These are phyloP conservation scores for Sphenopsis melanotis DNA, from an alignment of 2,797 vertebrate genomes.

Conservation along the genomic window DNA sequence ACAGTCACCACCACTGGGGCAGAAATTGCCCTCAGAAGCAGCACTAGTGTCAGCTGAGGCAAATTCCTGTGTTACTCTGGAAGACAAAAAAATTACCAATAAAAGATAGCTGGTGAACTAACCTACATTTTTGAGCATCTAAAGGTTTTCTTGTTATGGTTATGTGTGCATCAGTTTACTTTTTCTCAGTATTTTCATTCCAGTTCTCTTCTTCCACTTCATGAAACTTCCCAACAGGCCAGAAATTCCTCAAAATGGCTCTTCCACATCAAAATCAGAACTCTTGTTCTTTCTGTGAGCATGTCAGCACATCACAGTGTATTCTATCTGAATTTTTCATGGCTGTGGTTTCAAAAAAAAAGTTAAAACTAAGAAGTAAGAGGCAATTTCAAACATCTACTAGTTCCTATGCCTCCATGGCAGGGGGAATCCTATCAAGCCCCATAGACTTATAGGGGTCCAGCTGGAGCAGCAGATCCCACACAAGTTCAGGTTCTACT, in stretches of 20 bases:
- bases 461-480: not conserved
- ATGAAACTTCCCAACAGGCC: not conserved
- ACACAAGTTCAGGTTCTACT: rapidly evolving
- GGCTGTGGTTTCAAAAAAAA: not conserved
- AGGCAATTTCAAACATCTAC: not conserved
- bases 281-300: not conserved
- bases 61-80: not conserved
- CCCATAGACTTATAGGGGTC: not conserved
- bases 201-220: not conserved
- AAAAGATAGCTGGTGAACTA: not conserved
- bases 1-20: rapidly evolving
- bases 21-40: not conserved
- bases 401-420: not conserved
- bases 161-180: not conserved
- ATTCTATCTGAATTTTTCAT: not conserved
- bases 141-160: not conserved
- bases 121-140: not conserved
- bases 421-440: not conserved
- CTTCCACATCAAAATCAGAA: not conserved
- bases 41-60: not conserved
- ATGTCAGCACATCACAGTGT: not conserved
- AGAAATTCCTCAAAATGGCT: not conserved
- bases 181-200: not conserved
- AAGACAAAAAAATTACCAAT: not conserved
- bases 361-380: not conserved